Evolutionary conservation across 2,888 invertebrate species (phyloP).

Genomic region (Scaptodrosophila latifasciaeformis): DNA sequence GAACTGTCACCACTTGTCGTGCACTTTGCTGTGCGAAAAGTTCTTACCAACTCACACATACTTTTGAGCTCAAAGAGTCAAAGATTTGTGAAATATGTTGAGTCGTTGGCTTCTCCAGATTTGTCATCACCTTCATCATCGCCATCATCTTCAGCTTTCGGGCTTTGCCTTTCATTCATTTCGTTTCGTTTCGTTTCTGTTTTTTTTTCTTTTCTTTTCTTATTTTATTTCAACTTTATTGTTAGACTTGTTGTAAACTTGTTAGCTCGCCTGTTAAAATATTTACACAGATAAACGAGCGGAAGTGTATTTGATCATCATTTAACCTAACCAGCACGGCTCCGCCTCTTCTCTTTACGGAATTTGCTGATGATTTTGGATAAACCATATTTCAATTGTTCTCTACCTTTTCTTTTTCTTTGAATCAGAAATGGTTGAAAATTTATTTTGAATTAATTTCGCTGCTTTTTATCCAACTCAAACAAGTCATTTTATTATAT

Average conservation of each 20-base stretch:
- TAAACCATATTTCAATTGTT: neutral
- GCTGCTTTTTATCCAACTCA: too few species aligned
- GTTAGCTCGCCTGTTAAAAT: conserved; percentile 59
- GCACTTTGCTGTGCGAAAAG: too few species aligned
- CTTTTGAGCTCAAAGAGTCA: too few species aligned
- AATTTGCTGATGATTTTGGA: too few species aligned
- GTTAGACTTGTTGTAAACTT: conserved; percentile 42
- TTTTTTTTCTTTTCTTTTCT: neutral
- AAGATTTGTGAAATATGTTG: too few species aligned
- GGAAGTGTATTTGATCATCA: conserved; percentile 62
- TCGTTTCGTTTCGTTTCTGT: neutral
- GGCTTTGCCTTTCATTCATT: neutral
- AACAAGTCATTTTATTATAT: too few species aligned
- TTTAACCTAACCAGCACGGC: conserved; percentile 44
- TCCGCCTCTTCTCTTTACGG: too few species aligned
- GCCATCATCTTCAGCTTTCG: neutral
- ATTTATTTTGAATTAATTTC: too few species aligned
- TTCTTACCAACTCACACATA: too few species aligned
- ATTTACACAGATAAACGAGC: conserved; percentile 69
- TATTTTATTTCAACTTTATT: conserved; percentile 33
- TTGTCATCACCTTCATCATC: conserved; percentile 20
- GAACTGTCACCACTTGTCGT: too few species aligned
- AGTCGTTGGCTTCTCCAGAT: too few species aligned
- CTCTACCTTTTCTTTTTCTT: neutral
- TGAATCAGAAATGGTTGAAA: neutral